phyloP scores from a whole-genome alignment of 2,113 vertebrate genomes.

The Pomatostomus ruficeps region DNA sequence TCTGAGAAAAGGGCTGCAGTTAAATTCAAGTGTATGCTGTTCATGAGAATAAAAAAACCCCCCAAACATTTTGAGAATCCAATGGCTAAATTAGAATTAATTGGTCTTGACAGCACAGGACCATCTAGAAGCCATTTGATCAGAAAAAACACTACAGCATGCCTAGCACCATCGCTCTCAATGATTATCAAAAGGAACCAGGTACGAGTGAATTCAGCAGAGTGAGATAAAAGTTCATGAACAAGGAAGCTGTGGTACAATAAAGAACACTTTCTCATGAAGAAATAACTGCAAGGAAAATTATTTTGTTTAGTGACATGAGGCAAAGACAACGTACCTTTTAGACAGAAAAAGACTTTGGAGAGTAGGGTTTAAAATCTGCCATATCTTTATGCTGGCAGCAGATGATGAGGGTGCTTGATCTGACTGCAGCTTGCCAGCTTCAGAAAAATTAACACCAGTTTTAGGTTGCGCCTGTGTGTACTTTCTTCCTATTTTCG shows the following conservation, averaged over 20 bases:
- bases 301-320: background rate
- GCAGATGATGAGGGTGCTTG: slow-evolving; percentile 67
- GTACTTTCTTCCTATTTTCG: slow-evolving; percentile 78
- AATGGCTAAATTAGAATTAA: background rate
- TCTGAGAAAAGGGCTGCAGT: background rate
- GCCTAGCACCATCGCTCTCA: background rate
- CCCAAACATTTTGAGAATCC: background rate
- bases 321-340: slow-evolving; percentile 72
- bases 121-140: background rate
- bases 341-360: slow-evolving; percentile 68
- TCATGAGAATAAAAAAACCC: background rate
- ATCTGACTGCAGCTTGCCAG: slow-evolving; percentile 70
- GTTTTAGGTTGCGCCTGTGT: slow-evolving; percentile 53
- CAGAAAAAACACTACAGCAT: background rate
- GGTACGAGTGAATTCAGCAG: background rate
- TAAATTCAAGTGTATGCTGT: background rate
- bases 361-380: slow-evolving; percentile 68
- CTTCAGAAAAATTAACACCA: slow-evolving; percentile 67
- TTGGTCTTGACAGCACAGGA: background rate
- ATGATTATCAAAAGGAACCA: background rate
- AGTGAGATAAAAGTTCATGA: background rate
- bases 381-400: slow-evolving; percentile 72
- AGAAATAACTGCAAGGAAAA: background rate
- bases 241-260: background rate
- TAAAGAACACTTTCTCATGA: background rate